A percentile compares a stretch with the other conserved stretches of the same genome.
These are phyloP conservation scores for Sebastes trivittatus DNA, from an alignment of 2,797 vertebrate genomes.

Conservation along the genomic window DNA sequence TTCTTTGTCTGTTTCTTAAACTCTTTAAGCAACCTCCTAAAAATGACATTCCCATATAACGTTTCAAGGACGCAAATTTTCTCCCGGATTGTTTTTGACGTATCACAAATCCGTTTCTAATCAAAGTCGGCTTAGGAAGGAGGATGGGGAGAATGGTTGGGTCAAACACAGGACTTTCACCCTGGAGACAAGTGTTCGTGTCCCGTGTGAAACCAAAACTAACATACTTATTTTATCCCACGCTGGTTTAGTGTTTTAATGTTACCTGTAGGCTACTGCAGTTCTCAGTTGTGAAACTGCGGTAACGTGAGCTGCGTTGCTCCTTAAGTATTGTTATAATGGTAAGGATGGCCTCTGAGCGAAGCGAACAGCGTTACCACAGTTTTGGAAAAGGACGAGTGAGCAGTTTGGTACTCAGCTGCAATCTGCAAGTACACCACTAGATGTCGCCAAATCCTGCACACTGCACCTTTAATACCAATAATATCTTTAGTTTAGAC, in stretches of 20 bases:
- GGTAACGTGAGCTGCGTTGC: no score
- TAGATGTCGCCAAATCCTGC: neutral
- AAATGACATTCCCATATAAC: neutral
- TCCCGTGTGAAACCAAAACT: neutral
- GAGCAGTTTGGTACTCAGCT: no score
- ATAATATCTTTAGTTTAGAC: neutral
- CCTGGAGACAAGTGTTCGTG: neutral
- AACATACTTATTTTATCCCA: neutral
- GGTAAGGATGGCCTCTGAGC: neutral
- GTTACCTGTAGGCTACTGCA: neutral
- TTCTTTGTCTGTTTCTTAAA: neutral
- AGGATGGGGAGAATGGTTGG: fast-evolving
- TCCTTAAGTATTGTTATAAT: no score
- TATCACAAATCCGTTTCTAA: no score
- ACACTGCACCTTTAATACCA: no score
- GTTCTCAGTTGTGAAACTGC: neutral
- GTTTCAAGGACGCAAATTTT: neutral
- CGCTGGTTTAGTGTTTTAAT: neutral
- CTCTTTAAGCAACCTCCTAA: neutral
- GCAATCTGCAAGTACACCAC: neutral
- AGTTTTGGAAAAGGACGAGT: no score
- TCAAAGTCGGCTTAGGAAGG: fast-evolving
- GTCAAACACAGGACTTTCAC: neutral
- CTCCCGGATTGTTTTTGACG: no score
- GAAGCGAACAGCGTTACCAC: neutral